These are phyloP conservation scores for Meteorus colon DNA, from an alignment of 2,888 invertebrate genomes.

Conservation along the genomic window DNA sequence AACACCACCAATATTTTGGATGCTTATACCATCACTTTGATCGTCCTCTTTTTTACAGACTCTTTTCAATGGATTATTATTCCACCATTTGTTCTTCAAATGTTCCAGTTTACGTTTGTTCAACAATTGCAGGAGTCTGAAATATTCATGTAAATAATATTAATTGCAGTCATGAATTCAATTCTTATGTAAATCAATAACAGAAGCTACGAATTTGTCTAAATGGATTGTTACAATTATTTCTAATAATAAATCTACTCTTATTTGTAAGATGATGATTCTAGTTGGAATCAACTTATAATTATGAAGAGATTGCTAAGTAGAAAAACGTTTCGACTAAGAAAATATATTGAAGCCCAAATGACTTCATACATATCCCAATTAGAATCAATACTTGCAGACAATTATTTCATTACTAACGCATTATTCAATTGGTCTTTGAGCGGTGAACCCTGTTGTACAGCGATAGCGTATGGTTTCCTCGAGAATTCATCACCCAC, in stretches of 20 bases:
- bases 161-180: too few relatives aligned
- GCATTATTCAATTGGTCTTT: constrained; percentile 96
- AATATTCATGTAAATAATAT: constrained; percentile 16
- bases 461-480: constrained; percentile 97
- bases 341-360: too few relatives aligned
- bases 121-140: constrained; percentile 91
- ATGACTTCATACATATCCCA: too few relatives aligned
- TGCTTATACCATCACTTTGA: constrained; percentile 97
- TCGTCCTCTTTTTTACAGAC: constrained; percentile 91
- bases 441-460: constrained; percentile 95
- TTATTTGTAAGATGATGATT: too few relatives aligned
- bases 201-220: too few relatives aligned
- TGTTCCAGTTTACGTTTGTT: constrained; percentile 95
- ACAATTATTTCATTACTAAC: constrained; percentile 76
- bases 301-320: too few relatives aligned
- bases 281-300: too few relatives aligned
- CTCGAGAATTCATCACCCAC: constrained; percentile 98
- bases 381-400: background rate
- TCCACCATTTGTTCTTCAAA: constrained; percentile 98
- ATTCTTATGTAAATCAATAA: too few relatives aligned
- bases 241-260: too few relatives aligned
- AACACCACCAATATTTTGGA: constrained; percentile 97
- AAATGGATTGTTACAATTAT: too few relatives aligned
- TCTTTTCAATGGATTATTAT: constrained; percentile 84
- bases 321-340: too few relatives aligned